Conservation (phyloP, 2,888 invertebrate species). For the Drosophila histrio region DNA sequence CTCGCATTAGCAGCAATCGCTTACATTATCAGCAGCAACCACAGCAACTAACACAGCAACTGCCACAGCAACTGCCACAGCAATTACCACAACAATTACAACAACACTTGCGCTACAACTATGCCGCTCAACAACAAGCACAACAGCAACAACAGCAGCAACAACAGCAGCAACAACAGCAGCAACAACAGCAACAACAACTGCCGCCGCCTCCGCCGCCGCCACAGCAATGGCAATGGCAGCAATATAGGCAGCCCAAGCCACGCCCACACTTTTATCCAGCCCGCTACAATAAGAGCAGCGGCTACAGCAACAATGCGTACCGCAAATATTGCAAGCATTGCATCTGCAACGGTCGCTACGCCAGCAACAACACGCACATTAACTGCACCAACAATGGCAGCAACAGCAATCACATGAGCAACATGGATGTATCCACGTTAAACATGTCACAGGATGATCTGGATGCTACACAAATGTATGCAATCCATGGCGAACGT, state of each 20-base stretch:
- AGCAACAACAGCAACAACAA: neutral
- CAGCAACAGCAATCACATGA: neutral
- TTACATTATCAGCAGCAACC: neutral
- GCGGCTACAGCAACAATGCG: neutral
- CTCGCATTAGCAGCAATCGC: neutral
- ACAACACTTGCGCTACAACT: slow-evolving; percentile 7
- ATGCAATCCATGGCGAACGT: slow-evolving; percentile 47
- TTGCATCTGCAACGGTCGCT: slow-evolving; percentile 5
- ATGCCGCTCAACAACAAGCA: neutral
- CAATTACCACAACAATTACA: neutral
- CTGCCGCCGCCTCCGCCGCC: neutral
- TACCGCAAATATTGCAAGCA: slow-evolving; percentile 21
- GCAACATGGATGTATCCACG: slow-evolving; percentile 13
- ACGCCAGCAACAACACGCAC: neutral
- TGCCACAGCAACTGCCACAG: neutral
- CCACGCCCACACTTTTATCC: slow-evolving; percentile 19
- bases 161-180: neutral
- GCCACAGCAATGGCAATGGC: slow-evolving; percentile 11
- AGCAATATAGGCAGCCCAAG: slow-evolving; percentile 7
- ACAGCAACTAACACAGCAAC: neutral
- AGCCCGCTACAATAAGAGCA: slow-evolving; percentile 15
- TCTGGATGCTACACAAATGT: slow-evolving; percentile 38
- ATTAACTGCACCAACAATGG: neutral
- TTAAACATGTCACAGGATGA: slow-evolving; percentile 35
- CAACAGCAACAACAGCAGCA: neutral